Conservation (phyloP, 2,113 vertebrate genomes). For the Microtus ochrogaster region DNA sequence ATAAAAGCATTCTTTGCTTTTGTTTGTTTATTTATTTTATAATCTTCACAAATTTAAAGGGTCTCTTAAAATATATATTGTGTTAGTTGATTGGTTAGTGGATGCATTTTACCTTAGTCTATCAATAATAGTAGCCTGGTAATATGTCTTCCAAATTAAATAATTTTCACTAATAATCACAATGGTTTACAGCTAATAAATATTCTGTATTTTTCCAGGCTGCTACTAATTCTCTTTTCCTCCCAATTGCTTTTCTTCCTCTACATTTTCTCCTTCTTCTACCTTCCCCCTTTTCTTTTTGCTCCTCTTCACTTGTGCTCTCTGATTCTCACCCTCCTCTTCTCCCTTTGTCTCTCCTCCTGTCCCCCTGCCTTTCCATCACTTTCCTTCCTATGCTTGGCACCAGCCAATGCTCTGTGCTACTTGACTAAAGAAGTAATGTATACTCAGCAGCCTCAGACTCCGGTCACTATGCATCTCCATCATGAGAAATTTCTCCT, state of each 20-base stretch:
- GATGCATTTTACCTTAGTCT: background rate
- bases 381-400: background rate
- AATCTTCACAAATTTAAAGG: background rate
- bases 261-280: background rate
- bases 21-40: background rate
- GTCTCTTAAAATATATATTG: background rate
- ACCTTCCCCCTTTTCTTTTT: background rate
- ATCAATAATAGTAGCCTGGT: background rate
- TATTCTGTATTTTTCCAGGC: background rate
- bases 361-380: rapidly evolving
- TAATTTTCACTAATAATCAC: background rate
- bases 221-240: background rate
- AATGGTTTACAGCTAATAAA: background rate
- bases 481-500: no score
- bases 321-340: background rate
- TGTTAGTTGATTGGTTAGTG: background rate
- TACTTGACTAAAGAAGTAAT: background rate
- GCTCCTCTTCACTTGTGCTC: no score
- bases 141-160: background rate
- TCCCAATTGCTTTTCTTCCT: background rate
- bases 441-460: background rate
- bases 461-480: no score
- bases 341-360: background rate
- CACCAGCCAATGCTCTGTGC: background rate
- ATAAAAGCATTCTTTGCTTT: conserved; percentile 33